Percentiles rank a stretch among this genome's conserved stretches.
Conservation (phyloP, 2,113 vertebrate species). For the Petroica traversi region DNA sequence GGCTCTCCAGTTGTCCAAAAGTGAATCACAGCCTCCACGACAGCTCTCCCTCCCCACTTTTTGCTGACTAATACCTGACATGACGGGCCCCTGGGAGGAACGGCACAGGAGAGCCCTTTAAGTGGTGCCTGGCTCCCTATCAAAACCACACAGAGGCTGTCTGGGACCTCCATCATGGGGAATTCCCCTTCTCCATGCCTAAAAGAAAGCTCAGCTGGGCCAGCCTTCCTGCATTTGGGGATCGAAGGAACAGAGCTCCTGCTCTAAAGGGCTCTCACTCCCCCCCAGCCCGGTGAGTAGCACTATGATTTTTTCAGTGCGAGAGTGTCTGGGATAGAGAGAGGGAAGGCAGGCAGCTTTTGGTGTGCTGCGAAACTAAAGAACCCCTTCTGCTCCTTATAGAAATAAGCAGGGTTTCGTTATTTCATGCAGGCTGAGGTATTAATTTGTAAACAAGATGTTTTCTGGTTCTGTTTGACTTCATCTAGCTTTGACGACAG, state of each 20-base stretch:
- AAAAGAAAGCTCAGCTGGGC: slow-evolving; percentile 69
- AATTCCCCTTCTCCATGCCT: slow-evolving; percentile 78
- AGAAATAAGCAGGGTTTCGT: background rate
- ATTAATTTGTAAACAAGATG: background rate
- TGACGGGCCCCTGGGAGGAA: background rate
- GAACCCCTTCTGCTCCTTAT: background rate
- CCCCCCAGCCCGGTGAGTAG: slow-evolving; percentile 59
- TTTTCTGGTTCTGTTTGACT: background rate
- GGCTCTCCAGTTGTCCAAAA: background rate
- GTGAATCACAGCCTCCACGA: background rate
- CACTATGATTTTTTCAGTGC: fast-evolving
- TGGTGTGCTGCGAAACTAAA: background rate
- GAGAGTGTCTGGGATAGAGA: fast-evolving
- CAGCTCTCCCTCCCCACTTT: background rate
- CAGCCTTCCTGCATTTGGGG: slow-evolving; percentile 58
- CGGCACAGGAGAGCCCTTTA: slow-evolving; percentile 61
- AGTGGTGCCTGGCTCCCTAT: slow-evolving; percentile 59
- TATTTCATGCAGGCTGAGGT: background rate
- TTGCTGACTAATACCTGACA: slow-evolving; percentile 46
- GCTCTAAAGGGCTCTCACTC: background rate
- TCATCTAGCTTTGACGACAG: background rate
- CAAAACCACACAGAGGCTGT: slow-evolving; percentile 66
- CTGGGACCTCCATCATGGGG: slow-evolving; percentile 71
- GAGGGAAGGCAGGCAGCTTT: background rate
- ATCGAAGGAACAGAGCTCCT: background rate